phyloP scores from a whole-genome alignment of 2,797 vertebrate genomes.

The Neoniphon sammara region DNA sequence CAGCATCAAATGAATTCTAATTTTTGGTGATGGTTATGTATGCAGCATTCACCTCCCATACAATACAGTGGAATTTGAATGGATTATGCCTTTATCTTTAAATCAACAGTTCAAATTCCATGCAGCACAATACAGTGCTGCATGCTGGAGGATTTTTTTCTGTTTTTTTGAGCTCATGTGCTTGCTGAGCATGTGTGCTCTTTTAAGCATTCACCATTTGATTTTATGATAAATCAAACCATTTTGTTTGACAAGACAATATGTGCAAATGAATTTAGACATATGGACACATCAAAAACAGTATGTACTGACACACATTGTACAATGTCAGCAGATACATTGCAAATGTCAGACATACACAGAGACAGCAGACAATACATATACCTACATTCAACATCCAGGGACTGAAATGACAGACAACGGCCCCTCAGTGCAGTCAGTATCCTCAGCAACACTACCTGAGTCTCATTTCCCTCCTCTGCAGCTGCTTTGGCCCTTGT shows the following conservation, averaged over 20 bases:
- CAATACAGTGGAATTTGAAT: slow-evolving; percentile 51
- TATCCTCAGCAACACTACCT: slow-evolving; percentile 29
- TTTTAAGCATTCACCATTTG: no score
- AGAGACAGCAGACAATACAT: neutral
- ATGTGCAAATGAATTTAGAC: neutral
- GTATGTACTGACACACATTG: neutral
- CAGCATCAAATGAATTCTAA: slow-evolving; percentile 80
- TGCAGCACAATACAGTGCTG: slow-evolving; percentile 1
- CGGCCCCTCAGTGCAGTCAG: slow-evolving; percentile 12
- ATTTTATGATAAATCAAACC: neutral
- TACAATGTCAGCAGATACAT: neutral
- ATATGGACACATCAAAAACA: neutral
- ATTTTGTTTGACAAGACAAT: neutral
- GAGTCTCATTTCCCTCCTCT: slow-evolving; percentile 55
- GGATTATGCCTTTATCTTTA: slow-evolving; percentile 60
- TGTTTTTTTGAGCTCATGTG: neutral
- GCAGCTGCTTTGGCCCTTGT: slow-evolving; percentile 58
- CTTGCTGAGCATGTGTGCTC: no score
- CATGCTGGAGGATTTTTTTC: neutral
- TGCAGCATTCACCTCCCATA: slow-evolving; percentile 60
- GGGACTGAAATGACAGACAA: neutral
- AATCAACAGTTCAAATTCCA: slow-evolving; percentile 49
- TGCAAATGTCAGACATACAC: neutral
- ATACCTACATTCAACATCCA: neutral
- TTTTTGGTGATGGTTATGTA: slow-evolving; percentile 74